These are phyloP conservation scores for Enoplolaimus lenunculus DNA, from an alignment of 2,888 invertebrate genomes.

Conservation along the genomic window DNA sequence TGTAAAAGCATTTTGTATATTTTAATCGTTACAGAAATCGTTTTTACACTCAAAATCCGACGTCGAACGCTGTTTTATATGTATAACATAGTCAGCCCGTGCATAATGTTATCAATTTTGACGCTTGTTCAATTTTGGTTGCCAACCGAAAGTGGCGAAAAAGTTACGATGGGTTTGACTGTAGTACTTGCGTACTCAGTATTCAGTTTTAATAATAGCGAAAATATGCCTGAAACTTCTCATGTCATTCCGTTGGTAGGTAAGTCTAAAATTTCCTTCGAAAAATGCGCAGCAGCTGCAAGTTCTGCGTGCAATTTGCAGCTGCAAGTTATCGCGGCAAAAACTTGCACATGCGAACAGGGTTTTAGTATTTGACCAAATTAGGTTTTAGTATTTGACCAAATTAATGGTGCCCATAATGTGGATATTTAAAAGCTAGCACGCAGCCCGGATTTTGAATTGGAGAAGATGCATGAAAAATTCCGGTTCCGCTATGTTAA, in stretches of 20 bases:
- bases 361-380: too few species aligned
- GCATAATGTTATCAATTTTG: slow-evolving; percentile 31
- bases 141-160: slow-evolving; percentile 43
- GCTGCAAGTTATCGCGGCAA: too few species aligned
- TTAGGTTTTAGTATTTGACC: too few species aligned
- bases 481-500: too few species aligned
- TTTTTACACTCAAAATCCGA: slow-evolving; percentile 30
- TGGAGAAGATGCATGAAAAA: too few species aligned
- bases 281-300: too few species aligned
- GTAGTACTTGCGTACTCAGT: slow-evolving; percentile 45
- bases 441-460: too few species aligned
- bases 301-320: too few species aligned
- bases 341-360: too few species aligned
- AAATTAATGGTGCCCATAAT: too few species aligned
- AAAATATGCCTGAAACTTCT: slow-evolving; percentile 46
- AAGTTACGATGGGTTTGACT: slow-evolving; percentile 38
- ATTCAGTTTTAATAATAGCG: slow-evolving; percentile 45
- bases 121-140: slow-evolving; percentile 44
- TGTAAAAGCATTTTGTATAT: too few species aligned
- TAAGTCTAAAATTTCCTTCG: slow-evolving; percentile 29
- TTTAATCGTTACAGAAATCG: slow-evolving; percentile 25
- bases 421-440: too few species aligned
- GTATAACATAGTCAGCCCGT: slow-evolving; percentile 29
- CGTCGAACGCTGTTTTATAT: slow-evolving; percentile 29
- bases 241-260: slow-evolving; percentile 45